These are phyloP conservation scores for Andrena camellia DNA, from an alignment of 2,888 invertebrate genomes.

Conservation along the genomic window DNA sequence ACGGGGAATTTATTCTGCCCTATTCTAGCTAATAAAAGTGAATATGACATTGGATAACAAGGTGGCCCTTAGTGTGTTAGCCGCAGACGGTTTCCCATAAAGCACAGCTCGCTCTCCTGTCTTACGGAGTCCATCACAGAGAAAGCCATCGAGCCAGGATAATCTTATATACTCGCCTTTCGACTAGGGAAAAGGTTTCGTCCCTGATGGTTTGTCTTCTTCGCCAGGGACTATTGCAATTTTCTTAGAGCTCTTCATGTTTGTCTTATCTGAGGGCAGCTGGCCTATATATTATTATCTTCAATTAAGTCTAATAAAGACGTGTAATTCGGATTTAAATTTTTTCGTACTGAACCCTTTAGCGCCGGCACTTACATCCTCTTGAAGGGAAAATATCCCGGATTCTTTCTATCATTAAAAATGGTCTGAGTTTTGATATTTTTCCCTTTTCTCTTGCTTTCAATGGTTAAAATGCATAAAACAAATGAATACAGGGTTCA, in stretches of 20 bases:
- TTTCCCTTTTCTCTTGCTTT: too few species aligned
- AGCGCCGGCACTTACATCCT: too few species aligned
- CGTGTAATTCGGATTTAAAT: too few species aligned
- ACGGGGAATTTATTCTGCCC: conserved; percentile 41
- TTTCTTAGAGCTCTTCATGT: conserved; percentile 2
- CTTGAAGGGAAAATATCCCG: too few species aligned
- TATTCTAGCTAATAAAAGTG: conserved; percentile 58
- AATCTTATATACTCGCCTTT: conserved; percentile 33
- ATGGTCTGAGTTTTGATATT: too few species aligned
- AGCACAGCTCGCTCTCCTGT: conserved; percentile 36
- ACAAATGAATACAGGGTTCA: too few species aligned
- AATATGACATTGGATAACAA: conserved; percentile 66
- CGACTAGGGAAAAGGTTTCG: conserved; percentile 9
- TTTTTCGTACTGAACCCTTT: too few species aligned
- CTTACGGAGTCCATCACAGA: conserved; percentile 21
- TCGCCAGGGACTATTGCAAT: conserved; percentile 20
- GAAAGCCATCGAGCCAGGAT: conserved; percentile 30
- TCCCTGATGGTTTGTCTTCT: neutral
- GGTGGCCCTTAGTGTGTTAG: conserved; percentile 53
- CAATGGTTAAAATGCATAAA: too few species aligned
- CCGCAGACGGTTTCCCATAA: conserved; percentile 42
- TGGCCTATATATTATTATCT: neutral
- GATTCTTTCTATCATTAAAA: too few species aligned
- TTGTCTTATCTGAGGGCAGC: neutral
- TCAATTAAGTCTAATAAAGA: too few species aligned